A percentile compares a stretch with the other conserved stretches of the same genome.
phyloP scores from a whole-genome alignment of 2,113 vertebrate species.

The Antechinus stuartii region DNA sequence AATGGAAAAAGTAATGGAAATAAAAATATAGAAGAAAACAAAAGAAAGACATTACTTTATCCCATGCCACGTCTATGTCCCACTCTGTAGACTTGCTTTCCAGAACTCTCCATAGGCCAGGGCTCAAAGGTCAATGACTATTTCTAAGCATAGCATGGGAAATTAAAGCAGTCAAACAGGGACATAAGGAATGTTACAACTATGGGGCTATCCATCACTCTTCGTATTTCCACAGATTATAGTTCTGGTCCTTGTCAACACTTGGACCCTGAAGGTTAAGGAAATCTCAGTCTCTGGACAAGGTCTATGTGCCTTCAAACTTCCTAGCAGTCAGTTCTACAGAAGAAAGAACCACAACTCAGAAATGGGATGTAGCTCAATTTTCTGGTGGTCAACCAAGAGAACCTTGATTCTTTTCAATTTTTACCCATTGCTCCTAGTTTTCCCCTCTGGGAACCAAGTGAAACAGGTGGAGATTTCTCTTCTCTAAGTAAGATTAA shows the following conservation, averaged over 20 bases:
- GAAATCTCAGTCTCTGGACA: neutral
- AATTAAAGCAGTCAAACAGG: neutral
- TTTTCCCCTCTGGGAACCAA: neutral
- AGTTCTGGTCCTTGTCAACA: neutral
- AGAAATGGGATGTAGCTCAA: neutral
- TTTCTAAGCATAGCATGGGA: neutral
- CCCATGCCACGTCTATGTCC: neutral
- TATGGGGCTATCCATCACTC: neutral
- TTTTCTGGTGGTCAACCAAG: neutral
- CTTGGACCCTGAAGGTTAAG: neutral
- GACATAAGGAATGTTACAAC: neutral
- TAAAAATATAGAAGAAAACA: neutral
- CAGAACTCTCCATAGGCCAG: neutral
- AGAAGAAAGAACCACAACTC: neutral
- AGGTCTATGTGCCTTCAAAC: neutral
- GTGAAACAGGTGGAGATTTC: neutral
- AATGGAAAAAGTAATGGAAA: neutral
- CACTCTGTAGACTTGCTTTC: neutral
- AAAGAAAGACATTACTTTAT: neutral
- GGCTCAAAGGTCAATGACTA: neutral
- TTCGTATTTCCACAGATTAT: neutral
- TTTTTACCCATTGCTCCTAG: neutral
- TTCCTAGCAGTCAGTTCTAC: neutral
- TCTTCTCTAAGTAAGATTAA: neutral
- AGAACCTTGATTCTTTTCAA: neutral